These are phyloP conservation scores for Luperina testacea DNA, from an alignment of 2,888 invertebrate genomes.

Conservation along the genomic window DNA sequence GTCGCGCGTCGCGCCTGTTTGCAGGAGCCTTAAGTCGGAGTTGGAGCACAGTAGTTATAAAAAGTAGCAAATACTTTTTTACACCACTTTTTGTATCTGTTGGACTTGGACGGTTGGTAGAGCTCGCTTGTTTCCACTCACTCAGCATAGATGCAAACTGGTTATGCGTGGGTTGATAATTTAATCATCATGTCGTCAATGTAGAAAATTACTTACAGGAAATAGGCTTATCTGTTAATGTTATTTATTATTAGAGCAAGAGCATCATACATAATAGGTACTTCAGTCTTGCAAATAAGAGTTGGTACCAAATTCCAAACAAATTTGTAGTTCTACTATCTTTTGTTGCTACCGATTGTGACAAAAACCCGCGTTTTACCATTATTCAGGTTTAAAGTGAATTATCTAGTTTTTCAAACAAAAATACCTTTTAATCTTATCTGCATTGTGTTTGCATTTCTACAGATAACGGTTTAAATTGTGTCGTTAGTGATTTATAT, in stretches of 20 bases:
- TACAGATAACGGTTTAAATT: slow-evolving; percentile 36
- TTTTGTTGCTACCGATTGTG: not conserved
- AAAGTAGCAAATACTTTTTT: slow-evolving; percentile 27
- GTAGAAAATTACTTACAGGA: not conserved
- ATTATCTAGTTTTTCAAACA: slow-evolving; percentile 17
- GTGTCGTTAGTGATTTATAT: slow-evolving; percentile 20
- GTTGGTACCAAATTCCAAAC: not conserved
- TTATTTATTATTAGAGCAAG: not conserved
- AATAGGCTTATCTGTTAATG: not conserved
- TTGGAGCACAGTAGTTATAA: not conserved
- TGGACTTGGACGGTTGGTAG: not conserved
- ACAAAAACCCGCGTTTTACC: not conserved
- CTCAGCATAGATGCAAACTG: not conserved
- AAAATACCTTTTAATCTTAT: slow-evolving; percentile 46
- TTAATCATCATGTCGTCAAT: not conserved
- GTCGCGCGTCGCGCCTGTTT: too few species aligned
- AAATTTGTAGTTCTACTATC: not conserved
- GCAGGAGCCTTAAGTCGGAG: not conserved
- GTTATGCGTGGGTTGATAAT: slow-evolving; percentile 2
- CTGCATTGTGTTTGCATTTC: slow-evolving; percentile 29
- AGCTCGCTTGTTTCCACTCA: not conserved
- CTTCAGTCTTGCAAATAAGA: not conserved
- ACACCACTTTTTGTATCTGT: slow-evolving; percentile 19
- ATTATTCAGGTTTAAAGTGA: not conserved
- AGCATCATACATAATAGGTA: not conserved